A percentile compares a stretch with the other conserved stretches of the same genome.
phyloP scores from a whole-genome alignment of 1,140 invertebrate genomes.

The Drosophila kepulauana region DNA sequence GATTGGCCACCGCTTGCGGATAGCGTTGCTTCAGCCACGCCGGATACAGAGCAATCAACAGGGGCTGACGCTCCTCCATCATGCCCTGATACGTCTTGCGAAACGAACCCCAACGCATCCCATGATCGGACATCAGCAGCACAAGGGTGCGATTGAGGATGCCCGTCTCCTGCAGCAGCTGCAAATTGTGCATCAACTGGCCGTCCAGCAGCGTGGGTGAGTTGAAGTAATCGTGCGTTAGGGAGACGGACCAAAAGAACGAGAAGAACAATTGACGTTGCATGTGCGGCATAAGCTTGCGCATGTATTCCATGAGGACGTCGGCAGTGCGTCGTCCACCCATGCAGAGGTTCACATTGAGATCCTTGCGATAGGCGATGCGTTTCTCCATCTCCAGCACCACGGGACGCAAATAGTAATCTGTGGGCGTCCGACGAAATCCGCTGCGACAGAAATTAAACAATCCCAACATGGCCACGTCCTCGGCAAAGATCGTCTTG shows the following conservation, averaged over 20 bases:
- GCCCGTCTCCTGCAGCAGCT: conserved; percentile 85
- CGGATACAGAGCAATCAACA: conserved; percentile 92
- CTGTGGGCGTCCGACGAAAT: conserved; percentile 91
- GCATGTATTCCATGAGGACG: conserved; percentile 84
- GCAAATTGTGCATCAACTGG: conserved; percentile 86
- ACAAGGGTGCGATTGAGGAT: conserved; percentile 89
- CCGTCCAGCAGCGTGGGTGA: conserved; percentile 88
- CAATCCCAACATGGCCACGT: conserved; percentile 89
- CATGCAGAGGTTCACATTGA: conserved; percentile 86
- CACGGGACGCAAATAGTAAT: conserved; percentile 92
- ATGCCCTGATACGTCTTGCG: conserved; percentile 91
- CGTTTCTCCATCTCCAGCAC: conserved; percentile 87
- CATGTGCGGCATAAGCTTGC: conserved; percentile 71
- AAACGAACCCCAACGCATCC: conserved; percentile 92
- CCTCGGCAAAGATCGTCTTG: conserved; percentile 92
- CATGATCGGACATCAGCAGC: conserved; percentile 96
- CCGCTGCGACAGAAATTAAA: conserved; percentile 92
- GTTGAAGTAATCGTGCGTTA: conserved; percentile 91
- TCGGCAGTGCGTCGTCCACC: conserved; percentile 85
- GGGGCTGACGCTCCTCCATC: conserved; percentile 94
- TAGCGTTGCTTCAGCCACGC: conserved; percentile 89
- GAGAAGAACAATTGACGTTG: conserved; percentile 86
- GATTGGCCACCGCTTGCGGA: conserved; percentile 88
- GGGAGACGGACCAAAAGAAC: conserved; percentile 91
- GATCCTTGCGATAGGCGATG: conserved; percentile 74